Evolutionary conservation across 1,140 invertebrate genomes (phyloP).

Genomic region (Dreissena rostriformis): DNA sequence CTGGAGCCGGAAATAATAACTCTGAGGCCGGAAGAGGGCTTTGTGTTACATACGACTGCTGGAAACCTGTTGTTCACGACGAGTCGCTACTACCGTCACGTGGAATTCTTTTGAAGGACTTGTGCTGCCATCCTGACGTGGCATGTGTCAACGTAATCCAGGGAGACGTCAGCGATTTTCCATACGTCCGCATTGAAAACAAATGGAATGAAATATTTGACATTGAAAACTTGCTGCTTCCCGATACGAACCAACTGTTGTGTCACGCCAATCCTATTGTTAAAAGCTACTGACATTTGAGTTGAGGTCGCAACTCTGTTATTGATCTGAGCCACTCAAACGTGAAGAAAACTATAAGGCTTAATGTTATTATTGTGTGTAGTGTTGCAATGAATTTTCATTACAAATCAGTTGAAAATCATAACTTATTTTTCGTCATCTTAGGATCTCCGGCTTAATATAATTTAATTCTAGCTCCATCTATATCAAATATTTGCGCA

Average conservation of each 20-base stretch:
- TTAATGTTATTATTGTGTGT: too few species aligned
- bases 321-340: too few species aligned
- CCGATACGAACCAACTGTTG: neutral
- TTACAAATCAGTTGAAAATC: too few species aligned
- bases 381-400: too few species aligned
- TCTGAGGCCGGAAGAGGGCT: neutral
- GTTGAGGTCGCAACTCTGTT: too few species aligned
- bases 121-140: slow-evolving; percentile 14
- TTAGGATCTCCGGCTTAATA: too few species aligned
- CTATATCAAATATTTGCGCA: too few species aligned
- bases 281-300: too few species aligned
- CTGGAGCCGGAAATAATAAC: neutral
- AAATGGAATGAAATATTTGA: slow-evolving; percentile 33
- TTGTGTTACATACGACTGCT: slow-evolving; percentile 16
- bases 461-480: too few species aligned
- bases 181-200: slow-evolving; percentile 19
- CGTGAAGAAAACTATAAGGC: too few species aligned
- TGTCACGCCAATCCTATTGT: slow-evolving; percentile 24
- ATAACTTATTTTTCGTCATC: too few species aligned
- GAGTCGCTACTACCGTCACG: neutral
- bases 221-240: slow-evolving; percentile 8
- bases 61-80: slow-evolving; percentile 32
- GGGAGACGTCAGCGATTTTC: neutral
- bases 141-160: slow-evolving; percentile 5
- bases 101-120: slow-evolving; percentile 31